Percentiles rank a stretch among this genome's conserved stretches.
These are phyloP conservation scores for Pachypsylla venusta DNA, from an alignment of 1,140 invertebrate species.

Conservation along the genomic window DNA sequence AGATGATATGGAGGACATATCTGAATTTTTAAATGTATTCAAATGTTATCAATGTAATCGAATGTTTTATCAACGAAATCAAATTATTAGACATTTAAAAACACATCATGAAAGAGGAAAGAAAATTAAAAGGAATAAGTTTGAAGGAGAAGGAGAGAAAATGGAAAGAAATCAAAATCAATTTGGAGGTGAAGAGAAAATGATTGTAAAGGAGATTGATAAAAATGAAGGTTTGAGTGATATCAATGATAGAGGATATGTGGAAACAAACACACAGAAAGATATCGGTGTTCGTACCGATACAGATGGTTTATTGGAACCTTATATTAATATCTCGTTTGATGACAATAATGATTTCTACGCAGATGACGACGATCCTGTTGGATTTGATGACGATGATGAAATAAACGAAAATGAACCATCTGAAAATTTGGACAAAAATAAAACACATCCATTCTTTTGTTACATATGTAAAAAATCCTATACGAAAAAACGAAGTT, in stretches of 20 bases:
- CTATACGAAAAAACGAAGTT: background rate
- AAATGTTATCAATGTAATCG: background rate
- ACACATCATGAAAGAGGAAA: background rate
- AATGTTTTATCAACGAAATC: background rate
- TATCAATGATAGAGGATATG: background rate
- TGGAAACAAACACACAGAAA: background rate
- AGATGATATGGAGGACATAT: background rate
- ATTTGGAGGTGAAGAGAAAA: background rate
- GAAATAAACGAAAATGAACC: background rate
- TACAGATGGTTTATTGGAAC: too few species aligned
- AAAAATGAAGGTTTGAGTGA: background rate
- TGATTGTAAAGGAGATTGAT: background rate
- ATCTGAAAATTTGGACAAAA: background rate
- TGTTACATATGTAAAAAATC: constrained; percentile 1
- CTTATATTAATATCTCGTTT: too few species aligned
- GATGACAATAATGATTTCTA: background rate
- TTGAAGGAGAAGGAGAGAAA: background rate
- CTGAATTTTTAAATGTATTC: background rate
- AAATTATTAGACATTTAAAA: background rate
- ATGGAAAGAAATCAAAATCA: background rate
- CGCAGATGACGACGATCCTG: too few species aligned
- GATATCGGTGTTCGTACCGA: too few species aligned
- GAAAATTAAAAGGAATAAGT: too few species aligned
- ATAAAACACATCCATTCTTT: background rate
- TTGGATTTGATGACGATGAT: background rate